phyloP scores from a whole-genome alignment of 2,113 vertebrate genomes.

The Seriola rivoliana region DNA sequence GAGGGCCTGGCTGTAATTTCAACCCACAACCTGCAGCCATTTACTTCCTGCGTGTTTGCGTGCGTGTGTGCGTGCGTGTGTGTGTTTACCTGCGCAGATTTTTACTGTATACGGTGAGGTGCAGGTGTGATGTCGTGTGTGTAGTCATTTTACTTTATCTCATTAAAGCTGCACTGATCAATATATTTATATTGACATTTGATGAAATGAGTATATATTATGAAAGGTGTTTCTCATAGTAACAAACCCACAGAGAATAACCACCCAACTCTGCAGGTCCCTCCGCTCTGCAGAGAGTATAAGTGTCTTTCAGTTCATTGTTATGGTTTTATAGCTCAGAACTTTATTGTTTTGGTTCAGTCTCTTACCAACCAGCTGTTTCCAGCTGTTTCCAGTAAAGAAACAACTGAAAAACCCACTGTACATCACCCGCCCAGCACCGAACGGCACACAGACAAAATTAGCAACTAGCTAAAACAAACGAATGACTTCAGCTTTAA shows the following conservation, averaged over 20 bases:
- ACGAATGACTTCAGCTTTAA: not conserved
- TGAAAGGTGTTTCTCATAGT: no score
- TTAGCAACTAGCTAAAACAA: not conserved
- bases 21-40: not conserved
- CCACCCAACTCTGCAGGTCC: no score
- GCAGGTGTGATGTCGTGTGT: not conserved
- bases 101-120: not conserved
- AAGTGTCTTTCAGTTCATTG: not conserved
- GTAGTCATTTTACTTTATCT: not conserved
- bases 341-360: not conserved
- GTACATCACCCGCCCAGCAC: no score
- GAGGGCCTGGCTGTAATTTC: constrained; percentile 36
- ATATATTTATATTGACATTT: no score
- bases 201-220: not conserved
- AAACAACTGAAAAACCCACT: not conserved
- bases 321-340: not conserved
- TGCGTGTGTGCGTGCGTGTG: not conserved
- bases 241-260: no score
- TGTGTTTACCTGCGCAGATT: not conserved
- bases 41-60: not conserved
- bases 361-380: no score
- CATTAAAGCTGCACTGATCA: not conserved
- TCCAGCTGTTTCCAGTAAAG: not conserved
- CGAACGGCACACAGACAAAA: no score
- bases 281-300: no score